Evolutionary conservation across 1,140 invertebrate genomes (phyloP).

Genomic region (Mactra quadrangularis): DNA sequence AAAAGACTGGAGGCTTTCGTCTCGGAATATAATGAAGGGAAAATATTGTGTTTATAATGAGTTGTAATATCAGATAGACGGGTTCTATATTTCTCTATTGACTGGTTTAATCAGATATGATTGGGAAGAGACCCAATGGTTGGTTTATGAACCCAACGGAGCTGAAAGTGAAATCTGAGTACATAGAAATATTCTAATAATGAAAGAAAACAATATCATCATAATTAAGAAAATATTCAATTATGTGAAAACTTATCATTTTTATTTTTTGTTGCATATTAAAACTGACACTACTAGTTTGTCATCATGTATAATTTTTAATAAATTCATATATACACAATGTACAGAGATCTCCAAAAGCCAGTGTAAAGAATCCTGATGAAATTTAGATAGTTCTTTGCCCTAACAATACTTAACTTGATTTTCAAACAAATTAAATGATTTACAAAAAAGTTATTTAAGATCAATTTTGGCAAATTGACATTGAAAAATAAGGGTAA

Average conservation of each 20-base stretch:
- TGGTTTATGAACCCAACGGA: neutral
- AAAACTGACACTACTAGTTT: neutral
- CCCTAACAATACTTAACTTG: no score
- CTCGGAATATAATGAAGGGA: conserved; percentile 6
- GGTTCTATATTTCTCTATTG: neutral
- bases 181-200: neutral
- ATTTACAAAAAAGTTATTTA: no score
- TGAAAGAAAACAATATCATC: neutral
- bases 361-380: no score
- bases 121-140: neutral
- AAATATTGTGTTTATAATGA: conserved; percentile 24
- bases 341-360: no score
- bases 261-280: neutral
- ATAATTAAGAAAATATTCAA: neutral
- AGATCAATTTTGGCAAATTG: no score
- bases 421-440: no score
- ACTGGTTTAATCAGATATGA: conserved; percentile 1
- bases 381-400: no score
- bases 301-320: neutral
- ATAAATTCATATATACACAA: no score
- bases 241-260: neutral
- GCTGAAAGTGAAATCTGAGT: conserved; percentile 1
- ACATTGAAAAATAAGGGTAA: no score
- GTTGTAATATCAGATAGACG: conserved; percentile 17
- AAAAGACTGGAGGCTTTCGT: neutral